Evolutionary conservation across 2,888 invertebrate genomes (phyloP).

Genomic region (Serripes groenlandicus): DNA sequence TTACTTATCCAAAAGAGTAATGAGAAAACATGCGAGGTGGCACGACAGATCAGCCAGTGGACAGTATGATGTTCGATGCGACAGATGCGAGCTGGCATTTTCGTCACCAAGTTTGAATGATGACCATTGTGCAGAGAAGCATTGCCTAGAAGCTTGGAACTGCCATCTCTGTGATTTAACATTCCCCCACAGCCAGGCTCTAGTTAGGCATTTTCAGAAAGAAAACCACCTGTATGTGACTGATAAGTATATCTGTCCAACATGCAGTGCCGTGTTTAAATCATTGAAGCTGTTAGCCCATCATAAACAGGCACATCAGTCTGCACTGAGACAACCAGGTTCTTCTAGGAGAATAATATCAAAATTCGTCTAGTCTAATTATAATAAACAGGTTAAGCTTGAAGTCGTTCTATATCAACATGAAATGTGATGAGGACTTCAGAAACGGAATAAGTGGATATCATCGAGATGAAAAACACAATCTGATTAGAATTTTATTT

Average conservation of each 20-base stretch:
- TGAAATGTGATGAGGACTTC: no score
- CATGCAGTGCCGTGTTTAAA: conserved; percentile 28
- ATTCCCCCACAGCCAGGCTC: conserved; percentile 28
- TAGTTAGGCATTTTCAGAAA: conserved; percentile 30
- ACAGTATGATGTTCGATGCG: conserved; percentile 33
- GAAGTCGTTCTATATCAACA: no score
- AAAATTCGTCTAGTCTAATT: no score
- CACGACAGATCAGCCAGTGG: conserved; percentile 40
- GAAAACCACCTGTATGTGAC: conserved; percentile 23
- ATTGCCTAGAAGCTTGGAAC: conserved; percentile 44
- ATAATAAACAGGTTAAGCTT: no score
- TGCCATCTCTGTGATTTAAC: conserved; percentile 48
- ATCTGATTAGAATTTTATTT: no score
- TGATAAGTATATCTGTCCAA: conserved; percentile 44
- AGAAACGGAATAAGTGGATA: no score
- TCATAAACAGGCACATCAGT: conserved; percentile 13
- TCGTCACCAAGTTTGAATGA: not conserved
- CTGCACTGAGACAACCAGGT: not conserved
- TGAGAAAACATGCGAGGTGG: conserved; percentile 53
- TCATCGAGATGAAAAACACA: no score
- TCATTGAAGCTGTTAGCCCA: not conserved
- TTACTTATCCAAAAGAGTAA: conserved; percentile 32
- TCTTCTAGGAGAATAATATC: not conserved
- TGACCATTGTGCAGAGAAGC: conserved; percentile 35
- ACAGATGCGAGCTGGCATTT: conserved; percentile 54